Evolutionary conservation across 2,113 vertebrate genomes (phyloP), one percentile per base, ranked within the genome.

Genomic region (Mohoua ochrocephala): DNA sequence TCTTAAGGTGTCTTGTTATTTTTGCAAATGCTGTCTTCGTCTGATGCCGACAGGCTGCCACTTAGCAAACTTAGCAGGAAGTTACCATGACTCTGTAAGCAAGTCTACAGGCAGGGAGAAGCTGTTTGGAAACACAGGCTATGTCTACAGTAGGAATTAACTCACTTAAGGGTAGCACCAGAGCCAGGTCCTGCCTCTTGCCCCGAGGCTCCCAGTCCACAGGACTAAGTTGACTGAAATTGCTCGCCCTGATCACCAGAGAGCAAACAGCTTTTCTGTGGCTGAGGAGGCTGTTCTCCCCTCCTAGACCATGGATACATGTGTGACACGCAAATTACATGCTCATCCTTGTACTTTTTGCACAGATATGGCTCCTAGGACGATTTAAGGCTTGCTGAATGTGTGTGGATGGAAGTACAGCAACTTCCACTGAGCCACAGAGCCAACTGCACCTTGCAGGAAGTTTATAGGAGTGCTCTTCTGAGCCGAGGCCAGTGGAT

Each of bases 361-460:
- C 28, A 57, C 6, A 35, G 27, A 31, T 64, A 22, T 61, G 37
- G 12, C 27, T 93, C 22, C 52, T 69, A 28, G 52, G 44, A 28
- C 0, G 0, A 56, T 50, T 87, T 71, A 59, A 92, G 39, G 4
- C 35, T 54, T 61, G 30, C 33, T 67, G 65, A 65, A 68, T 35
- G 47, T 31, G 16, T 2, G 1, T 41, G 23, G 24, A 26, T 64
- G 65, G 47, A 75, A 28, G 47, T 4, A 37, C 11, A 19, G 37
- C 37, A 77, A 15, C 59, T 91, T 91, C 28, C 31, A 77, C 68
- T 23, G 69, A 70, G 31, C 45, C 35, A 53, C 39, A 28, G 39
- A 39, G 30, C 21, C 0, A 0, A 22, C 3, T 49, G 54, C 6
- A 19, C 15, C 44, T 60, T 45, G n/a, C 13, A 4, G 6, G 24